Conservation (phyloP, 2,113 vertebrate genomes). For the Scytalopus superciliaris region DNA sequence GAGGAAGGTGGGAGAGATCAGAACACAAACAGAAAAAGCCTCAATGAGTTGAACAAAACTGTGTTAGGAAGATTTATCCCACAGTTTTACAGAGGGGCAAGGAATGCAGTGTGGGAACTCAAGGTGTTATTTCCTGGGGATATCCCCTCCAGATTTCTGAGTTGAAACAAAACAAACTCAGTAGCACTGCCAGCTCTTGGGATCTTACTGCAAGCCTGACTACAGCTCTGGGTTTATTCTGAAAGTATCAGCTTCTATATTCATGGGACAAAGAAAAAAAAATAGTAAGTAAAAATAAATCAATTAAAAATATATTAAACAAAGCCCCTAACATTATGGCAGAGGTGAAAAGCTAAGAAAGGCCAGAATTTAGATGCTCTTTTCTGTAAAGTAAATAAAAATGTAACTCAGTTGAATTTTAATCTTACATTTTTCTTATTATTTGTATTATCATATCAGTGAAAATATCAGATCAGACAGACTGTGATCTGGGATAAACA, state of each 20-base stretch:
- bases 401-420: neutral
- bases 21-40: neutral
- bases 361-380: neutral
- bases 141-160: neutral
- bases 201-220: neutral
- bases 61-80: neutral
- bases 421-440: neutral
- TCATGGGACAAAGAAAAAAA: neutral
- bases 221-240: neutral
- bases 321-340: neutral
- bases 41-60: neutral
- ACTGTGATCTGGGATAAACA: neutral
- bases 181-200: neutral
- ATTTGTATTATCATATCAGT: neutral
- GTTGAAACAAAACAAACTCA: neutral
- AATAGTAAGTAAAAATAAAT: too few species aligned
- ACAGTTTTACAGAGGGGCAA: neutral
- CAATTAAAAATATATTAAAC: neutral
- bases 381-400: neutral
- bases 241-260: neutral
- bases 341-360: neutral
- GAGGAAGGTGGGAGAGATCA: neutral
- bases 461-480: neutral
- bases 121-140: constrained; percentile 52
- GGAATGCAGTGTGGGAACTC: neutral